A percentile compares a stretch with the other conserved stretches of the same genome.
phyloP scores from a whole-genome alignment of 2,797 vertebrate genomes.

The Cryptoblepharus egeriae region DNA sequence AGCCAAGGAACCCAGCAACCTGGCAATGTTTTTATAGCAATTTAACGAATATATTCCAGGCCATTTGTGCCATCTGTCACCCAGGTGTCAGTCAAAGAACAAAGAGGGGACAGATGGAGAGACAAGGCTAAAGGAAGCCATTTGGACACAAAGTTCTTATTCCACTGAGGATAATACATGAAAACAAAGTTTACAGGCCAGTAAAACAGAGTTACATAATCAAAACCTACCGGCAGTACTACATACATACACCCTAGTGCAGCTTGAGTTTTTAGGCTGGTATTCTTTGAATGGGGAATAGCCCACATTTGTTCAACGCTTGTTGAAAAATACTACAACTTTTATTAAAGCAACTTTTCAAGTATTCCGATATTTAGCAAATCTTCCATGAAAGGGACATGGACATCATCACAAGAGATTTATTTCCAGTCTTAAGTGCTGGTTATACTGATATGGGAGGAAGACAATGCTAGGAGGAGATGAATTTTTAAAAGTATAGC shows the following conservation, averaged over 20 bases:
- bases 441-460: background rate
- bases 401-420: background rate
- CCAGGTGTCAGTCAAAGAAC: slow-evolving; percentile 35
- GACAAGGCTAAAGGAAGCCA: slow-evolving; percentile 13
- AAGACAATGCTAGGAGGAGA: background rate
- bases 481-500: too few relatives aligned
- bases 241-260: background rate
- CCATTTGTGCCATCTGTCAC: slow-evolving; percentile 8
- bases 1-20: slow-evolving; percentile 11
- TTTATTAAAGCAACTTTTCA: background rate
- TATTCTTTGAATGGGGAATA: background rate
- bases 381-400: background rate
- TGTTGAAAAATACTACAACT: background rate
- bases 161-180: background rate
- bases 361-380: background rate
- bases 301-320: background rate
- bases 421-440: background rate
- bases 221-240: background rate
- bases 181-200: background rate
- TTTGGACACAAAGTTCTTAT: slow-evolving; percentile 1
- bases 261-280: background rate
- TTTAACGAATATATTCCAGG: slow-evolving; percentile 23
- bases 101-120: background rate
- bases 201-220: background rate
- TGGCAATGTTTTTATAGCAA: background rate